Percentiles rank a stretch among this genome's conserved stretches.
Conservation (phyloP, 1,140 invertebrate species). For the Globodera ellingtonae region DNA sequence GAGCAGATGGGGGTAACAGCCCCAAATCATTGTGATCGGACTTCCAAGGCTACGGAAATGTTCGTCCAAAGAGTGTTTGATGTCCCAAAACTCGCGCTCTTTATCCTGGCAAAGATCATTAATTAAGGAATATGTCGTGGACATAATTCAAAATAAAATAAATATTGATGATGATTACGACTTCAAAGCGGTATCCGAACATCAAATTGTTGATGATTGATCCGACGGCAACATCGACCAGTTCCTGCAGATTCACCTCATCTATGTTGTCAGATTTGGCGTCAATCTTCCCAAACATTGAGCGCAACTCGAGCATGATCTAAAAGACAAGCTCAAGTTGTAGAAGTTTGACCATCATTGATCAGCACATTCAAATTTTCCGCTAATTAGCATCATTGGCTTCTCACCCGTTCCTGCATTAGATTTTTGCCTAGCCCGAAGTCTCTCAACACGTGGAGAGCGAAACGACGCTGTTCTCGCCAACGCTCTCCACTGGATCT, state of each 20-base stretch:
- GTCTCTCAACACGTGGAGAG: conserved; percentile 49
- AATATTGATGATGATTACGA: not conserved
- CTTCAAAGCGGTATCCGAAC: conserved; percentile 32
- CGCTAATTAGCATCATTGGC: too few relatives aligned
- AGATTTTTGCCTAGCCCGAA: conserved; percentile 53
- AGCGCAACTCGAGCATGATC: conserved; percentile 39
- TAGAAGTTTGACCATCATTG: not conserved
- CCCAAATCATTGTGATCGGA: too few relatives aligned
- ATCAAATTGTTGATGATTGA: not conserved
- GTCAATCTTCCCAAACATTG: conserved; percentile 37
- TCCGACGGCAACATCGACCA: too few relatives aligned
- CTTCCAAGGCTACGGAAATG: too few relatives aligned
- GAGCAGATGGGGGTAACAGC: too few relatives aligned
- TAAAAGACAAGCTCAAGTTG: conserved; percentile 5
- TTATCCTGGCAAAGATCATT: too few relatives aligned
- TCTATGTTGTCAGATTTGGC: conserved; percentile 46
- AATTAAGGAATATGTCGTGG: too few relatives aligned
- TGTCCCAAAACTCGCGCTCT: not conserved
- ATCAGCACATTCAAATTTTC: too few relatives aligned
- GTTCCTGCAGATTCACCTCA: conserved; percentile 30
- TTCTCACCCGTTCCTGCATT: conserved; percentile 36
- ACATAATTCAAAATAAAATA: too few relatives aligned
- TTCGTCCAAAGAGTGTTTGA: not conserved
- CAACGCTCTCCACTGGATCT: conserved; percentile 9
- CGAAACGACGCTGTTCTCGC: conserved; percentile 53